Conservation (phyloP, 2,113 vertebrate species). For the Muscicapa adusta region DNA sequence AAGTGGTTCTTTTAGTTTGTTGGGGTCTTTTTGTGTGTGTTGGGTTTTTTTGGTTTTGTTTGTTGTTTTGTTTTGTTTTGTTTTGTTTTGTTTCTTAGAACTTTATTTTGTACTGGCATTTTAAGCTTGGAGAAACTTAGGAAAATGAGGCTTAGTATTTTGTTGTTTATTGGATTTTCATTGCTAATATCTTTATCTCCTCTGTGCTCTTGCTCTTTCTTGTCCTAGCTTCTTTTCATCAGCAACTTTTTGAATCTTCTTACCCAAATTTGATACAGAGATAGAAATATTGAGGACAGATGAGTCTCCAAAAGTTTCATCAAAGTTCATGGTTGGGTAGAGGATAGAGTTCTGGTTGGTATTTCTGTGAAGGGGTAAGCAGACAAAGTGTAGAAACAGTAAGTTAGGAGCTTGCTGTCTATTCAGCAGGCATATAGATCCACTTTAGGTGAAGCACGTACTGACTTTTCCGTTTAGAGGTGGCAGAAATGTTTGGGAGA, state of each 20-base stretch:
- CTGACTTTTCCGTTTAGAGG: background rate
- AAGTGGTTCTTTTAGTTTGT: background rate
- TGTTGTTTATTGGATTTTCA: background rate
- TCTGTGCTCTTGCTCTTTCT: background rate
- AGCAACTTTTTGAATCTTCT: background rate
- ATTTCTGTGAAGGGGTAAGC: background rate
- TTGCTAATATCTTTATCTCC: background rate
- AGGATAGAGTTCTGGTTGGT: background rate
- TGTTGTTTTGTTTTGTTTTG: too few species aligned
- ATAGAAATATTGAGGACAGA: background rate
- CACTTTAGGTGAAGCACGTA: background rate
- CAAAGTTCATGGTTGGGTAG: background rate
- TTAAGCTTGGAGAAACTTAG: background rate
- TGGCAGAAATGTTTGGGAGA: rapidly evolving
- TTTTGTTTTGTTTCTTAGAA: background rate
- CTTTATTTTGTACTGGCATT: background rate
- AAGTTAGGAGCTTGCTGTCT: background rate
- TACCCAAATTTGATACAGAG: background rate
- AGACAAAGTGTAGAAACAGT: background rate
- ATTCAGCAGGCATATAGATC: background rate
- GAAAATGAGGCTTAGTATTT: background rate
- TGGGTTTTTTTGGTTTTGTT: background rate
- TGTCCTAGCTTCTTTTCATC: background rate
- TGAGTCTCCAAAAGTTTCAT: background rate
- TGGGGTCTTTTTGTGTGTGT: background rate